Base-by-base conservation (phyloP, 2,888 invertebrate genomes). In the Sphinx pinastri region DNA sequence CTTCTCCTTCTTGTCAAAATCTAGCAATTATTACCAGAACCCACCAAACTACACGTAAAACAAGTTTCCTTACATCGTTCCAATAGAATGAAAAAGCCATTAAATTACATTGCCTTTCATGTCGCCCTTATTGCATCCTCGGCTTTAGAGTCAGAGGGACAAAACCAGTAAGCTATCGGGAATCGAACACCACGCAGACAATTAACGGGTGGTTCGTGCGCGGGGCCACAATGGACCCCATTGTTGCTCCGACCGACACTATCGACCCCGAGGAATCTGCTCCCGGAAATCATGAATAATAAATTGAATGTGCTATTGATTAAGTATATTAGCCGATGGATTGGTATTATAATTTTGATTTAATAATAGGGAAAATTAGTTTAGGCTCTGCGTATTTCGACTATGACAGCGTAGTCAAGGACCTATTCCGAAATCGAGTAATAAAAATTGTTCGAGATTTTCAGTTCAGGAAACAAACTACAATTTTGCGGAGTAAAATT, bases 161-260 rank as follows among this genome's bases (percentile, higher is more conserved):
- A 63, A 63, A 49, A 63, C 49, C 58, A 11, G 60, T 13, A 19
- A 63, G 63, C 63, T 63, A 63, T 63, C 63, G 49, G 63, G 63
- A 47, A 63, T 63, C 63, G 63, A 63, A 63, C 58, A 31, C 63
- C 63, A 6, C 13, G 63, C 47, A 19, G 63, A 63, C 49, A 63
- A 63, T 63, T 63, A 63, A 63, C 49, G 63, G 63, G 49, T 19
- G 63, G 19, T 63, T 63, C 63, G 63, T 49, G 13, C 25, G 38
- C 38, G 49, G 31, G 52, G 31, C 51, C 59, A 68, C 52, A 68
- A 68, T 68, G 14, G 52, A 16, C 16, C 51, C 59, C 38, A 60
- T 68, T 68, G 58, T 68, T 68, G 51, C 59, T 51, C 68, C 25
- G 51, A 25, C 49, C 66, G 16, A 52, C 19, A 16, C 51, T 59